These are phyloP conservation scores for Torymus auratus DNA, from an alignment of 2,888 invertebrate genomes.

Conservation along the genomic window DNA sequence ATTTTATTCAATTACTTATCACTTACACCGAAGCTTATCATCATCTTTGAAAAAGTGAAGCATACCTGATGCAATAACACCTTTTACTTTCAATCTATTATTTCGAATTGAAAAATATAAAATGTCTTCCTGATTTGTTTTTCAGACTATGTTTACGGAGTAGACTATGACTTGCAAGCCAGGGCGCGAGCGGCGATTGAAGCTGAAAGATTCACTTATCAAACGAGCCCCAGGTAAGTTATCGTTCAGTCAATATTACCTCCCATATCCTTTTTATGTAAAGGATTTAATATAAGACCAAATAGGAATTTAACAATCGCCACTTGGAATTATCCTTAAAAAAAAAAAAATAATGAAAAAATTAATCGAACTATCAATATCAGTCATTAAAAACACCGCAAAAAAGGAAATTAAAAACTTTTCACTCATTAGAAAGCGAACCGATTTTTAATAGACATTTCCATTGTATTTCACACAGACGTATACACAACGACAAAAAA, in stretches of 20 bases:
- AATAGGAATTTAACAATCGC: too few relatives aligned
- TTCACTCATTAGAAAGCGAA: slow-evolving; percentile 2
- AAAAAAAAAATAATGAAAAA: too few relatives aligned
- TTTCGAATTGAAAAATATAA: too few relatives aligned
- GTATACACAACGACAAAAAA: background rate
- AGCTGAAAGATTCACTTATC: slow-evolving; percentile 71
- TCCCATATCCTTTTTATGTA: too few relatives aligned
- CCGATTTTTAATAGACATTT: slow-evolving; percentile 1
- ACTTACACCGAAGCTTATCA: background rate
- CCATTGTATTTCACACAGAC: background rate
- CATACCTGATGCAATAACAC: too few relatives aligned
- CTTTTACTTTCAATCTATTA: too few relatives aligned
- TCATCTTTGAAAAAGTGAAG: too few relatives aligned
- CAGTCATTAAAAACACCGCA: too few relatives aligned
- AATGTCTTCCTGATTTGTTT: slow-evolving; percentile 33
- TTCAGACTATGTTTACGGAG: slow-evolving; percentile 73
- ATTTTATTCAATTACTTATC: background rate
- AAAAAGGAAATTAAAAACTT: too few relatives aligned
- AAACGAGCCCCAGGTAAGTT: slow-evolving; percentile 68
- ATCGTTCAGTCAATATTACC: background rate
- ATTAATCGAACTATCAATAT: too few relatives aligned
- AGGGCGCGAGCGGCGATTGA: slow-evolving; percentile 74
- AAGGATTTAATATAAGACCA: too few relatives aligned
- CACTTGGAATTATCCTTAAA: too few relatives aligned
- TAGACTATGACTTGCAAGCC: slow-evolving; percentile 74